A percentile compares a stretch with the other conserved stretches of the same genome.
Conservation (phyloP, 2,797 vertebrate species). For the Acropternis orthonyx region DNA sequence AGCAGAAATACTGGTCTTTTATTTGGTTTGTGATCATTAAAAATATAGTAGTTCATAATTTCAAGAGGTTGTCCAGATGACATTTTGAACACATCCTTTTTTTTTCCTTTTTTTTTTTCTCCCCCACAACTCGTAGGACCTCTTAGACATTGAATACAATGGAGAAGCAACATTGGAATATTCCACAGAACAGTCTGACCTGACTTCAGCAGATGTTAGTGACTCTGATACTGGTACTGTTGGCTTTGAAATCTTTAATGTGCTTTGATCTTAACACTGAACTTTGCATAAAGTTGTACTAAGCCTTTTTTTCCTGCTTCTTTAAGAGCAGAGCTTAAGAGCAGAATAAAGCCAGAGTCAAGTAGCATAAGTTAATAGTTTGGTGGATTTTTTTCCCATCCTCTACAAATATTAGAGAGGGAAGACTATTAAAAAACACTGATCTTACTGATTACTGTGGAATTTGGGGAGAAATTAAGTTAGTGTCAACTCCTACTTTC, state of each 20-base stretch:
- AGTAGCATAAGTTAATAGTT: not conserved
- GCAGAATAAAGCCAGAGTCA: not conserved
- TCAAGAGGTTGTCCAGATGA: not conserved
- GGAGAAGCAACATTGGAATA: not conserved
- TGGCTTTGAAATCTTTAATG: not conserved
- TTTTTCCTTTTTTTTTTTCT: not conserved
- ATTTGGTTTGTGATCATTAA: not conserved
- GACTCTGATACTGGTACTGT: constrained; percentile 23
- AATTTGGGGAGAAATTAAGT: not conserved
- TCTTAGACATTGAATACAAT: not conserved
- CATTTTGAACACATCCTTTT: not conserved
- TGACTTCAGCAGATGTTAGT: not conserved
- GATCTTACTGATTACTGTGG: not conserved
- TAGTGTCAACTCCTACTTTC: not conserved
- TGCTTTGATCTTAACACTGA: not conserved
- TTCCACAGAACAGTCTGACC: not conserved
- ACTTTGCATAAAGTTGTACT: not conserved
- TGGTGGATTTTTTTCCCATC: fast-evolving
- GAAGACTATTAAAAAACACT: not conserved
- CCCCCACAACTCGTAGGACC: not conserved
- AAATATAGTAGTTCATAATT: not conserved
- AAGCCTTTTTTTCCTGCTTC: not conserved
- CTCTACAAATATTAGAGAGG: not conserved
- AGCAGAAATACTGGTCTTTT: not conserved
- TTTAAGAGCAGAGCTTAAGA: not conserved